Conservation (phyloP, 2,888 invertebrate genomes). For the Malachius bipustulatus region DNA sequence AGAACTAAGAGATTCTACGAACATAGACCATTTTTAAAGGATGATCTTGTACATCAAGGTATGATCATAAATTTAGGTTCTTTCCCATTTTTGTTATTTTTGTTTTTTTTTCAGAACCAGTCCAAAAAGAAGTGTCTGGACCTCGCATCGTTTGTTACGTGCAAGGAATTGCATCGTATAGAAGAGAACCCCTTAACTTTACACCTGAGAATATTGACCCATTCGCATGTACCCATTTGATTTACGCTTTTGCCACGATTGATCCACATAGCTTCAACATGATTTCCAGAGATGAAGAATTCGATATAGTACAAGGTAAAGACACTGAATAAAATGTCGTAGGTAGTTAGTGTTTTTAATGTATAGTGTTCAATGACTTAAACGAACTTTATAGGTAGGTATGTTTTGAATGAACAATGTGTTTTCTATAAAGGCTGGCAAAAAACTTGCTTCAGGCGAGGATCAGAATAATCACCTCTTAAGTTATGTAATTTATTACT, state of each 20-base stretch:
- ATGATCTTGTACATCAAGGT: too few relatives aligned
- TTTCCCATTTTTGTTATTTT: background rate
- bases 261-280: slow-evolving; percentile 53
- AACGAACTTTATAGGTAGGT: too few relatives aligned
- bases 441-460: too few relatives aligned
- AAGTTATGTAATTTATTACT: too few relatives aligned
- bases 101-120: background rate
- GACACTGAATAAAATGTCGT: too few relatives aligned
- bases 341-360: too few relatives aligned
- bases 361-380: too few relatives aligned
- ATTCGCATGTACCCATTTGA: slow-evolving; percentile 58
- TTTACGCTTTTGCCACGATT: slow-evolving; percentile 60
- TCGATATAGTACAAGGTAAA: slow-evolving; percentile 58
- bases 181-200: slow-evolving; percentile 55
- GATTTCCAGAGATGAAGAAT: slow-evolving; percentile 53
- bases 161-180: slow-evolving; percentile 54
- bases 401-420: too few relatives aligned
- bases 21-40: slow-evolving; percentile 16
- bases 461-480: too few relatives aligned
- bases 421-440: too few relatives aligned
- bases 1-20: slow-evolving; percentile 20
- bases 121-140: background rate
- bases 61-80: slow-evolving; percentile 1
- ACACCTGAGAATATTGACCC: slow-evolving; percentile 51
- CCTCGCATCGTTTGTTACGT: slow-evolving; percentile 55